Conservation (phyloP, 2,888 invertebrate genomes). For the Zootermopsis nevadensis region DNA sequence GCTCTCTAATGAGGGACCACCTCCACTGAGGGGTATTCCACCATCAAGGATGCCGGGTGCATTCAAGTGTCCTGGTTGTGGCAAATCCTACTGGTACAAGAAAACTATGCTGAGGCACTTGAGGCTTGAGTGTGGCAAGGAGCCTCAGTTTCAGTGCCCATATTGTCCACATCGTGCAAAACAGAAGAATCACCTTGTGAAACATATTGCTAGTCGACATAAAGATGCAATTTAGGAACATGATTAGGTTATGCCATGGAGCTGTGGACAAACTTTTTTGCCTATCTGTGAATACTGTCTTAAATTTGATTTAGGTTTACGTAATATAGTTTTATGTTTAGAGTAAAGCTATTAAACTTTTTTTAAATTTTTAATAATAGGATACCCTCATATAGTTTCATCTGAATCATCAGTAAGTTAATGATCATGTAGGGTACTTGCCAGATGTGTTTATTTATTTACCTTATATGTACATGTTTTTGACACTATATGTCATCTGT, state of each 20-base stretch:
- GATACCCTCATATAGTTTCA: no score
- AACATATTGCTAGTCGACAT: constrained; percentile 41
- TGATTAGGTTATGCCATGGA: background rate
- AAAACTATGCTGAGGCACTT: constrained; percentile 60
- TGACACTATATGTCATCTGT: no score
- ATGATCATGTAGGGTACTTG: no score
- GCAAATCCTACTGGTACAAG: constrained; percentile 57
- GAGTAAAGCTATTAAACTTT: no score
- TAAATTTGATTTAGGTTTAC: background rate
- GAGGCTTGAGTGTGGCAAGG: constrained; percentile 61
- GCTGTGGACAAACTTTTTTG: background rate
- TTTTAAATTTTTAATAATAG: no score
- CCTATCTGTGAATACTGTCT: background rate
- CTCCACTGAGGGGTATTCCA: constrained; percentile 32
- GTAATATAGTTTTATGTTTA: no score
- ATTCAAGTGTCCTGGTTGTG: constrained; percentile 44
- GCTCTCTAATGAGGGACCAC: background rate
- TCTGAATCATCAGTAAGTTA: no score
- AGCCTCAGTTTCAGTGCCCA: constrained; percentile 62
- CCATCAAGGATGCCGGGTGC: constrained; percentile 27
- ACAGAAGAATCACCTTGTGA: constrained; percentile 54
- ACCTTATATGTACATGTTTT: no score
- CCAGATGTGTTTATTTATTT: no score
- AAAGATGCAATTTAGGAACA: constrained; percentile 4
- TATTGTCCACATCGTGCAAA: constrained; percentile 59